A percentile compares a stretch with the other conserved stretches of the same genome.
Evolutionary conservation across 2,888 invertebrate species (phyloP).

Genomic region (Pterobdella sp.): DNA sequence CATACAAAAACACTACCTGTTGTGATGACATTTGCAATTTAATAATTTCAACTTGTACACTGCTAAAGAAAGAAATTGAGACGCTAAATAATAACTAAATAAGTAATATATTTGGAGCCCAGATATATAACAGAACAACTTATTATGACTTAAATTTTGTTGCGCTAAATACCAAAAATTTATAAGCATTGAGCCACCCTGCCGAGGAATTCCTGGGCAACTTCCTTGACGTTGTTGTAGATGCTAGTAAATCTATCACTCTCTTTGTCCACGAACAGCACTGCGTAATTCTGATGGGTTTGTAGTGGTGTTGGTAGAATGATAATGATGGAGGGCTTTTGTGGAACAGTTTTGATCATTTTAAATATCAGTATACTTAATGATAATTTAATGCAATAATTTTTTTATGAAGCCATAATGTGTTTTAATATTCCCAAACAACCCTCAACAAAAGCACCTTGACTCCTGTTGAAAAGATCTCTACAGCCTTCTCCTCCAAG

Average conservation of each 20-base stretch:
- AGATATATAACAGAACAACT: no score
- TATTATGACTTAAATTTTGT: no score
- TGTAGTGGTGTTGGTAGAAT: neutral
- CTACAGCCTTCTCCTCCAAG: constrained; percentile 91
- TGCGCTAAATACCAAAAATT: no score
- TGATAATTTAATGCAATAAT: neutral
- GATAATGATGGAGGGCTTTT: neutral
- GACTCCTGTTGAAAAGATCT: constrained; percentile 95
- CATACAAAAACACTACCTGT: constrained; percentile 82
- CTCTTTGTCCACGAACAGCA: constrained; percentile 82
- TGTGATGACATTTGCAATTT: neutral
- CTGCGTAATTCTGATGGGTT: constrained; percentile 64
- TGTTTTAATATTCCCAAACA: no score
- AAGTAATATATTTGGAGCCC: no score
- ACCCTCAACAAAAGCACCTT: no score
- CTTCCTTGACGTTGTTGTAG: constrained; percentile 67
- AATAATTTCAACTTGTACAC: neutral
- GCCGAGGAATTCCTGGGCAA: constrained; percentile 82
- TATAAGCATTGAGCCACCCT: no score
- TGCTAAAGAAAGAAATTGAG: no score
- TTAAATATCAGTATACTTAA: neutral
- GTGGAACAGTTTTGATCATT: neutral
- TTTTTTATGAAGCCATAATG: neutral
- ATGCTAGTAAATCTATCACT: constrained; percentile 67
- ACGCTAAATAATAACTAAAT: no score